A percentile compares a stretch with the other conserved stretches of the same genome.
phyloP scores from a whole-genome alignment of 1,140 invertebrate species.

The Meloidogyne exigua region DNA sequence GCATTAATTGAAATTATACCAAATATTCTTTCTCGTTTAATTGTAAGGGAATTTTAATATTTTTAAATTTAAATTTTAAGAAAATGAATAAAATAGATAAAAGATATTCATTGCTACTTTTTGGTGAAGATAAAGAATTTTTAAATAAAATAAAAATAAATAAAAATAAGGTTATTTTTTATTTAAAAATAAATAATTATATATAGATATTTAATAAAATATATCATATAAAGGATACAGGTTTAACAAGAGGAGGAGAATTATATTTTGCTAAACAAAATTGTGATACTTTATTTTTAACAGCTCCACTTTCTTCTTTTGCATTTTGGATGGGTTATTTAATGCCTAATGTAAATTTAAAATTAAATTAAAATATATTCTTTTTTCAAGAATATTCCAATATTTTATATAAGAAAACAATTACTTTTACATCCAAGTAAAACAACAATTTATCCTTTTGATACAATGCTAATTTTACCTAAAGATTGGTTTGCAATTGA shows the following conservation, averaged over 20 bases:
- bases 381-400: neutral
- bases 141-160: slow-evolving; percentile 4
- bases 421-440: neutral
- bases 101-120: slow-evolving; percentile 20
- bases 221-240: neutral
- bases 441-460: neutral
- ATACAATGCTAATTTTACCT: neutral
- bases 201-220: neutral
- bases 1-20: neutral
- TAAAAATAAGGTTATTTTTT: slow-evolving; percentile 19
- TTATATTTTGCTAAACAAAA: slow-evolving; percentile 25
- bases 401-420: slow-evolving; percentile 7
- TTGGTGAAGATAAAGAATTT: slow-evolving; percentile 33
- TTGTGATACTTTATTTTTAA: slow-evolving; percentile 34
- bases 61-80: slow-evolving; percentile 12
- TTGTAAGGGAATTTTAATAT: neutral
- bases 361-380: neutral
- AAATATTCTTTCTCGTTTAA: neutral
- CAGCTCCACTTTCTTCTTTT: slow-evolving; percentile 35
- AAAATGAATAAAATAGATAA: slow-evolving; percentile 22
- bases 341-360: slow-evolving; percentile 20
- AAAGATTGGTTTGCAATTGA: slow-evolving; percentile 5
- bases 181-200: slow-evolving; percentile 3
- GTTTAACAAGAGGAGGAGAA: slow-evolving; percentile 37
- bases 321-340: slow-evolving; percentile 44